phyloP scores from a whole-genome alignment of 2,113 vertebrate species.

The Malurus melanocephalus region DNA sequence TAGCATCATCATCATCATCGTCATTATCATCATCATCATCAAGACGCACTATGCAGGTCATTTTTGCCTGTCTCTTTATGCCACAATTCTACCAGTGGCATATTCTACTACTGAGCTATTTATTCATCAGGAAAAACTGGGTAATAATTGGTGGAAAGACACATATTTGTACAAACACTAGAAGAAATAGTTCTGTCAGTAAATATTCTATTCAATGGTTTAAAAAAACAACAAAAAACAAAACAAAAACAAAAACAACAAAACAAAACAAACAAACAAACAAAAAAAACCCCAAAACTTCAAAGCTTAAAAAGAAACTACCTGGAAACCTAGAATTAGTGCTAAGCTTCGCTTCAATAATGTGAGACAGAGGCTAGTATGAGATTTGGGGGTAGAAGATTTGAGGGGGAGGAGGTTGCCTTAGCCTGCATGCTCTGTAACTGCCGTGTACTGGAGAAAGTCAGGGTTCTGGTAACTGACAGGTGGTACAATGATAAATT shows the following conservation, averaged over 20 bases:
- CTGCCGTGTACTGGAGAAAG: not conserved
- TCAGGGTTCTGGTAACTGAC: not conserved
- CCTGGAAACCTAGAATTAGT: not conserved
- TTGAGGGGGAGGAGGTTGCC: not conserved
- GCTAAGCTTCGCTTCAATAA: not conserved
- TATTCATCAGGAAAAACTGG: not conserved
- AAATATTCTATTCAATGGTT: not conserved
- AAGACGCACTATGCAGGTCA: not conserved
- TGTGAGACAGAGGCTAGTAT: not conserved
- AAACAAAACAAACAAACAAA: not conserved
- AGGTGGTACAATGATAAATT: not conserved
- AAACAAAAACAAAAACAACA: not conserved
- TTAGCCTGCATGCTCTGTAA: not conserved
- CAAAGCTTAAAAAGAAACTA: not conserved
- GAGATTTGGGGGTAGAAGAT: not conserved
- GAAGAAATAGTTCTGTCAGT: not conserved
- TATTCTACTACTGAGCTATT: not conserved
- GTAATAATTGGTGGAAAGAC: not conserved
- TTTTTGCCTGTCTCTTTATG: not conserved
- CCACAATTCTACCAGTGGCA: not conserved
- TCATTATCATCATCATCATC: not conserved
- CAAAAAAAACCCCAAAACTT: not conserved
- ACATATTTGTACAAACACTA: not conserved
- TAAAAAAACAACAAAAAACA: not conserved
- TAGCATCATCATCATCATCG: not conserved